Evolutionary conservation across 1,140 invertebrate species (phyloP).

Genomic region (Drosophila elegans): DNA sequence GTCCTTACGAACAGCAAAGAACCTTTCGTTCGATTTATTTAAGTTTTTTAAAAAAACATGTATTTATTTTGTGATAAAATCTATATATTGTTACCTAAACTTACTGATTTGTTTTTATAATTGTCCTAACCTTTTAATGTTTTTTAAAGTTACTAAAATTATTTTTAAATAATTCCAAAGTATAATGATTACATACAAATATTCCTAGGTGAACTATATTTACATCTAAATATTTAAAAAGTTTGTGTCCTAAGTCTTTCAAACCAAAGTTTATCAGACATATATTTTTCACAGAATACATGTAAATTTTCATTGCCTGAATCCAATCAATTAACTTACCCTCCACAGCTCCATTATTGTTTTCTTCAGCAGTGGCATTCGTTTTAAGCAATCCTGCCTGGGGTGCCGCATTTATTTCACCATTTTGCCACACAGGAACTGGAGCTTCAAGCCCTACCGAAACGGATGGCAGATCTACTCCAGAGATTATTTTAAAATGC

Average conservation of each 20-base stretch:
- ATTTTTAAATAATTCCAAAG: too few species aligned
- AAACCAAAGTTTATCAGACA: not conserved
- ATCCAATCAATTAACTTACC: constrained; percentile 16
- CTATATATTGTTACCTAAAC: too few species aligned
- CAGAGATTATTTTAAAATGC: constrained; percentile 74
- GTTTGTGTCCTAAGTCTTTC: constrained; percentile 56
- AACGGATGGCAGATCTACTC: constrained; percentile 51
- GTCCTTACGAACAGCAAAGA: too few species aligned
- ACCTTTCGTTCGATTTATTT: too few species aligned
- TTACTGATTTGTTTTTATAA: too few species aligned
- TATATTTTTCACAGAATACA: too few species aligned
- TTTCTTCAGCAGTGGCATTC: constrained; percentile 44
- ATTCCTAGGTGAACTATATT: not conserved
- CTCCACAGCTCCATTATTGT: not conserved
- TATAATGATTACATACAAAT: too few species aligned
- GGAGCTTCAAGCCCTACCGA: constrained; percentile 9
- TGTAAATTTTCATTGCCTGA: too few species aligned
- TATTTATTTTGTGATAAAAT: too few species aligned
- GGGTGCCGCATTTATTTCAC: constrained; percentile 28
- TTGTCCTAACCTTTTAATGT: too few species aligned
- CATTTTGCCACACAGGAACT: constrained; percentile 17
- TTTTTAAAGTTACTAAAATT: too few species aligned
- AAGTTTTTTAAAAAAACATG: too few species aligned
- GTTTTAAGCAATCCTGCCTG: constrained; percentile 14
- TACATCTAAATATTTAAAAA: not conserved